Conservation (phyloP, 2,113 vertebrate genomes). For the Cheirogaleus medius region DNA sequence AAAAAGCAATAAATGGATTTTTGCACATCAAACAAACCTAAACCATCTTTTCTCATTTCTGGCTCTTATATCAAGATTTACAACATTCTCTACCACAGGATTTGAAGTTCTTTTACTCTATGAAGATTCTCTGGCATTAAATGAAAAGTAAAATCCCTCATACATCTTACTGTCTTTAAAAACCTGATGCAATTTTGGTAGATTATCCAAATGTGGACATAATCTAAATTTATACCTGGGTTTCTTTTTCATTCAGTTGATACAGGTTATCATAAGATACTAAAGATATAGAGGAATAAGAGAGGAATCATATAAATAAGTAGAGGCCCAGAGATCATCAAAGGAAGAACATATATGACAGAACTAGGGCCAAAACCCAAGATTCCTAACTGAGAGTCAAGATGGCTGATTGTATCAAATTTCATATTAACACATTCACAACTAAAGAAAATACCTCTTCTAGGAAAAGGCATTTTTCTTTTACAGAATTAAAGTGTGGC, state of each 20-base stretch:
- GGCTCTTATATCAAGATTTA: conserved; percentile 17
- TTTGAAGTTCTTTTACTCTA: background rate
- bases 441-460: background rate
- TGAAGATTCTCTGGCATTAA: background rate
- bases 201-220: background rate
- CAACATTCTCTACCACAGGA: background rate
- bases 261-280: background rate
- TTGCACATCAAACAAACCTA: conserved; percentile 28
- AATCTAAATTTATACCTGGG: background rate
- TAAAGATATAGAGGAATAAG: background rate
- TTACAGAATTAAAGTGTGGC: background rate
- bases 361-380: background rate
- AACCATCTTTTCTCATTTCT: conserved; percentile 10
- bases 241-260: background rate
- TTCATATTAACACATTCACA: background rate
- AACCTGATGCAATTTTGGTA: background rate
- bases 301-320: background rate
- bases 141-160: background rate
- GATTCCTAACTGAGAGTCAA: background rate
- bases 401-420: background rate
- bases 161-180: background rate
- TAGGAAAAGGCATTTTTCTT: background rate
- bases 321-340: background rate
- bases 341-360: background rate
- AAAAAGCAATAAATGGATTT: conserved; percentile 7